Percentiles rank a stretch among this genome's conserved stretches.
Evolutionary conservation across 2,113 vertebrate species (phyloP).

Genomic region (Odocoileus hemionus): DNA sequence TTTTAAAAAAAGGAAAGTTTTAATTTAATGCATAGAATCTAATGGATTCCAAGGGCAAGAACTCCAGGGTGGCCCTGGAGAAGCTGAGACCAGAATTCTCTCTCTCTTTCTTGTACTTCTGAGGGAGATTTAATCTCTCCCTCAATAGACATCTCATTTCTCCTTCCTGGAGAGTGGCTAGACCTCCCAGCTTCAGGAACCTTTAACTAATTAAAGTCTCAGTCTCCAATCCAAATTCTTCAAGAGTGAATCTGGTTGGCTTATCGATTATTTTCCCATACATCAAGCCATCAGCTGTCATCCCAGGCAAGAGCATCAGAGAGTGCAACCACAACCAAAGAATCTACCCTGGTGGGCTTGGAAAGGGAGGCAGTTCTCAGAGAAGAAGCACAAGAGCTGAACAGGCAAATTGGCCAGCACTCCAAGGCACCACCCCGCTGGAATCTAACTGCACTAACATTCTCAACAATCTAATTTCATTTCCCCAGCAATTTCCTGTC

Average conservation of each 20-base stretch:
- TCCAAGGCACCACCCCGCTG: neutral
- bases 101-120: neutral
- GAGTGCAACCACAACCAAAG: neutral
- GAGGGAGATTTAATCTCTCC: neutral
- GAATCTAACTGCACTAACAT: slow-evolving; percentile 49
- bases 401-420: neutral
- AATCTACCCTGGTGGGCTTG: neutral
- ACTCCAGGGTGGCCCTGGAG: neutral
- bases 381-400: neutral
- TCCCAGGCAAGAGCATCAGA: neutral
- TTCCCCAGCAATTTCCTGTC: slow-evolving; percentile 69
- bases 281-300: neutral
- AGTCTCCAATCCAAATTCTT: neutral
- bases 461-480: slow-evolving; percentile 63
- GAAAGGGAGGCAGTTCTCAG: slow-evolving; percentile 1
- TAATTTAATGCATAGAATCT: neutral
- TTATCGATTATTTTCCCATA: neutral
- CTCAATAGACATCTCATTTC: neutral
- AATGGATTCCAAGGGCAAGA: neutral
- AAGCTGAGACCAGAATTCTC: neutral
- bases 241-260: neutral
- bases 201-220: neutral
- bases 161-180: neutral
- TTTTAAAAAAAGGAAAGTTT: neutral
- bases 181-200: neutral